phyloP scores from a whole-genome alignment of 2,888 invertebrate species.

The Gibbula magus region DNA sequence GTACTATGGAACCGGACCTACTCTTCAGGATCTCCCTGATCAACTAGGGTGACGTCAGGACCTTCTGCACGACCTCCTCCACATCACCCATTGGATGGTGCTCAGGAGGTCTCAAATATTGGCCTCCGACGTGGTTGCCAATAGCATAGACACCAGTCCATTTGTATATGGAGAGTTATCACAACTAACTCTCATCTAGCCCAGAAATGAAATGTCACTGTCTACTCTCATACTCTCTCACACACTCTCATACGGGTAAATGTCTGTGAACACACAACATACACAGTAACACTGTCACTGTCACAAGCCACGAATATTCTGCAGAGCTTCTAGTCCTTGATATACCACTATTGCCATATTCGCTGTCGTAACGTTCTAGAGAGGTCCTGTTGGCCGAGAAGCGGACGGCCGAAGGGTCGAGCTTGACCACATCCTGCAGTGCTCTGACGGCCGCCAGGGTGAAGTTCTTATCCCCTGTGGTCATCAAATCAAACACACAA shows the following conservation, averaged over 20 bases:
- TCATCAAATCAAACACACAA: conserved; percentile 79
- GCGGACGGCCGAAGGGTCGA: conserved; percentile 76
- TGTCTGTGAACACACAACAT: conserved; percentile 1
- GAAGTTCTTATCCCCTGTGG: conserved; percentile 77
- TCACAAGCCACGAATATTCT: conserved; percentile 14
- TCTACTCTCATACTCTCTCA: not conserved
- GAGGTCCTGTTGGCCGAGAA: conserved; percentile 60
- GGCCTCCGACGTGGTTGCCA: too few relatives aligned
- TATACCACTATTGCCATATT: conserved; percentile 33
- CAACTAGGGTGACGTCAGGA: too few relatives aligned
- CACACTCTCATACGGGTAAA: not conserved
- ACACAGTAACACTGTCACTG: conserved; percentile 26
- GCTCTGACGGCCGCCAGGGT: conserved; percentile 76
- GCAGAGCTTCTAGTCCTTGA: not conserved
- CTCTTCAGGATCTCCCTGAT: too few relatives aligned
- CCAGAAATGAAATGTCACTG: not conserved
- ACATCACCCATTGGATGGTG: too few relatives aligned
- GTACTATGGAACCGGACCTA: too few relatives aligned
- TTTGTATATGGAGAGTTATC: too few relatives aligned
- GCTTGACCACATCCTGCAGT: conserved; percentile 70
- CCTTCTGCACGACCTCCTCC: too few relatives aligned
- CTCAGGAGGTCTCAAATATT: too few relatives aligned
- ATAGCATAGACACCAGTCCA: too few relatives aligned
- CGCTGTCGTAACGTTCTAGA: conserved; percentile 50
- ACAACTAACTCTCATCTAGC: not conserved